Evolutionary conservation across 1,140 invertebrate genomes (phyloP).

Genomic region (Platyura marginata): DNA sequence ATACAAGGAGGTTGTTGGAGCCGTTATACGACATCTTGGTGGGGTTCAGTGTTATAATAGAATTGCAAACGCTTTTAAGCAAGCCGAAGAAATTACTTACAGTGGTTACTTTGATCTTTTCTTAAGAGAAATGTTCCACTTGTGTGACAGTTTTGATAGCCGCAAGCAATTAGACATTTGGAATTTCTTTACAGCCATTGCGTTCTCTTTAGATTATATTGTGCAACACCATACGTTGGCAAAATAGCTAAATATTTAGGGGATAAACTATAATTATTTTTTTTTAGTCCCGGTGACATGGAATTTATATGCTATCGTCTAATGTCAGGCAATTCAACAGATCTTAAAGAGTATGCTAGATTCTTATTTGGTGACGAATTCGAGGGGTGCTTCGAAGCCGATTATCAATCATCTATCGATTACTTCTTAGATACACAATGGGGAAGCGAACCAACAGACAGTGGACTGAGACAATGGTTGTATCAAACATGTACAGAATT

Average conservation of each 20-base stretch:
- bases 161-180: neutral
- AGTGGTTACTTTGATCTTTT: constrained; percentile 13
- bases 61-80: constrained; percentile 31
- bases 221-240: too few relatives aligned
- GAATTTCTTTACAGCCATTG: neutral
- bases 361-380: neutral
- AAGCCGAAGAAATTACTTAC: constrained; percentile 23
- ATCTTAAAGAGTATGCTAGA: neutral
- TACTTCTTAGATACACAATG: neutral
- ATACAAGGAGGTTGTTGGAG: constrained; percentile 14
- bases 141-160: constrained; percentile 13
- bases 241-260: too few relatives aligned
- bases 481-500: constrained; percentile 75
- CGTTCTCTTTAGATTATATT: too few relatives aligned
- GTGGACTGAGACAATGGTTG: constrained; percentile 44
- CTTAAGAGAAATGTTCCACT: constrained; percentile 21
- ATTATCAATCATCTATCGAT: too few relatives aligned
- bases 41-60: constrained; percentile 26
- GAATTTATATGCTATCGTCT: neutral
- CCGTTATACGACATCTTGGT: constrained; percentile 13
- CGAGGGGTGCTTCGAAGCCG: too few relatives aligned
- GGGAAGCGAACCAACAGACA: neutral
- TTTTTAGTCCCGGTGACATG: neutral
- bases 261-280: too few relatives aligned
- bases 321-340: neutral